phyloP scores from a whole-genome alignment of 2,797 vertebrate species.

The Acridotheres tristis region DNA sequence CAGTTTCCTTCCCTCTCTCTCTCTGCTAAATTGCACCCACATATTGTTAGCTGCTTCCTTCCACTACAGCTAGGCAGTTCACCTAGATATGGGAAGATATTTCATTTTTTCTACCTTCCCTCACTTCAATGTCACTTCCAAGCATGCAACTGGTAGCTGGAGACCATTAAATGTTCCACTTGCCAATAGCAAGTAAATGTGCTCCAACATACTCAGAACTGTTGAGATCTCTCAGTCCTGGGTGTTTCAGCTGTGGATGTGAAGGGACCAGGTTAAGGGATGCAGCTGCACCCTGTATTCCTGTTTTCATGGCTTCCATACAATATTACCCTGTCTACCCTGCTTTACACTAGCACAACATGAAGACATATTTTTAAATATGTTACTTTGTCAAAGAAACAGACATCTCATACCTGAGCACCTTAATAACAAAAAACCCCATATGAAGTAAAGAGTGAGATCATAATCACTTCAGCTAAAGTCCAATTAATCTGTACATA shows the following conservation, averaged over 20 bases:
- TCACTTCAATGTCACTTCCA: not conserved
- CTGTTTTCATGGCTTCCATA: not conserved
- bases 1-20: not conserved
- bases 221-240: not conserved
- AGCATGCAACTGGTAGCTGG: not conserved
- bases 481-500: not conserved
- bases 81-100: not conserved
- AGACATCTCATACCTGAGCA: not conserved
- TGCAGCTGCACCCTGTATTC: not conserved
- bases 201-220: not conserved
- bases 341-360: not conserved
- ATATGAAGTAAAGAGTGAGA: not conserved
- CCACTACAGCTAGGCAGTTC: not conserved
- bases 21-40: not conserved
- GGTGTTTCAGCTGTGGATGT: not conserved
- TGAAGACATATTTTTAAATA: not conserved
- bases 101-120: not conserved
- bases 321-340: not conserved
- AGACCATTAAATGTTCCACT: not conserved
- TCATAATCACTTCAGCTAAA: not conserved
- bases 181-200: not conserved
- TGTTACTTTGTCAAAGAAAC: not conserved
- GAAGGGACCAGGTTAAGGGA: not conserved
- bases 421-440: not conserved
- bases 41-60: not conserved